Evolutionary conservation across 2,797 vertebrate genomes (phyloP).

Genomic region (Pterois miles): DNA sequence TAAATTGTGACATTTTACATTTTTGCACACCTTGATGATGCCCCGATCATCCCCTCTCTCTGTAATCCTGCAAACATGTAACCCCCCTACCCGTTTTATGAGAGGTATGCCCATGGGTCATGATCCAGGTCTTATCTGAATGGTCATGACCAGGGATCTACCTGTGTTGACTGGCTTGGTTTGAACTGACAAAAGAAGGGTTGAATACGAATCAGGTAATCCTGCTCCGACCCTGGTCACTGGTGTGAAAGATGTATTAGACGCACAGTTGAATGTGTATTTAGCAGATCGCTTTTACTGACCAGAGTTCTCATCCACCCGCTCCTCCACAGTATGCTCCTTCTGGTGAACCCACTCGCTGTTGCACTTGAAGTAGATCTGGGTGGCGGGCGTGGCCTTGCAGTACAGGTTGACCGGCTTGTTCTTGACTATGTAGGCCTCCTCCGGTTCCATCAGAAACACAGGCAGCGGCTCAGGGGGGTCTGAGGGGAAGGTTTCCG

Average conservation of each 20-base stretch:
- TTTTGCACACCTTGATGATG: too few relatives aligned
- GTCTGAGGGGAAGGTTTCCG: constrained; percentile 97
- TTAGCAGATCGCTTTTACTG: constrained; percentile 63
- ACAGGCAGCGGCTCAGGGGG: constrained; percentile 96
- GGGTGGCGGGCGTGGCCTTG: constrained; percentile 96
- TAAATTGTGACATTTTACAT: too few relatives aligned
- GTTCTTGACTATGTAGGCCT: constrained; percentile 99
- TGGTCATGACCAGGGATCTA: too few relatives aligned
- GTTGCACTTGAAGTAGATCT: constrained; percentile 99
- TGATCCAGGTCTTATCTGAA: too few relatives aligned
- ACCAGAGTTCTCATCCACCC: constrained; percentile 97
- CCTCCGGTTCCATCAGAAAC: constrained; percentile 96
- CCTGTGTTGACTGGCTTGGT: too few relatives aligned
- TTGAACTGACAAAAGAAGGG: too few relatives aligned
- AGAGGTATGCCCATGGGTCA: too few relatives aligned
- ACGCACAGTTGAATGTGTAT: not conserved
- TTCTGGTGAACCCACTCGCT: constrained; percentile 99
- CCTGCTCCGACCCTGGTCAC: too few relatives aligned
- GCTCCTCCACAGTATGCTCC: constrained; percentile 95
- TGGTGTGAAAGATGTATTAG: not conserved
- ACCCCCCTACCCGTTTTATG: too few relatives aligned
- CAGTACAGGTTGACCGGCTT: constrained; percentile 97
- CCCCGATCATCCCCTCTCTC: too few relatives aligned
- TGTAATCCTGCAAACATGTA: too few relatives aligned
- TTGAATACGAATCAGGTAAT: too few relatives aligned